Evolutionary conservation across 1,140 invertebrate species (phyloP).

Genomic region (Amphibalanus amphitrite): DNA sequence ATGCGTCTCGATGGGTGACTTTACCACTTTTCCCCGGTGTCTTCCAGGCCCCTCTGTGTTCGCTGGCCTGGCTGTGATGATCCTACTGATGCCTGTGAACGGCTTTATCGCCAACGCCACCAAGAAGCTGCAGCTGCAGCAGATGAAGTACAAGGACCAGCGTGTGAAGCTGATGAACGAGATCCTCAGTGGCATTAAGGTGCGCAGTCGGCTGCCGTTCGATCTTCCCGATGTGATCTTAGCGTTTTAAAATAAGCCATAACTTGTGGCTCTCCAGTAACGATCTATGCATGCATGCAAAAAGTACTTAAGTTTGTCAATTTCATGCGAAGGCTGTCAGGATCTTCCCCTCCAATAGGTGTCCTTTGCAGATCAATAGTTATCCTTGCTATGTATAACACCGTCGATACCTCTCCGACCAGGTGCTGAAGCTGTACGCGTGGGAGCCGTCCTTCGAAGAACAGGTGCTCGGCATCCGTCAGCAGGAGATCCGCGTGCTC

Average conservation of each 20-base stretch:
- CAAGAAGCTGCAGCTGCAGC: constrained; percentile 51
- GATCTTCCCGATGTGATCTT: no score
- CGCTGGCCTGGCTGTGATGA: constrained; percentile 79
- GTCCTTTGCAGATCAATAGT: no score
- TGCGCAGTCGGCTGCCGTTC: no score
- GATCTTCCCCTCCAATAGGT: no score
- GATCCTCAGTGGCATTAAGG: constrained; percentile 85
- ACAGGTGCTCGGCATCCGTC: constrained; percentile 22
- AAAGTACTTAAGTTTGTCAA: no score
- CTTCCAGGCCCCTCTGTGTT: constrained; percentile 63
- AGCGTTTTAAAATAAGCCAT: no score
- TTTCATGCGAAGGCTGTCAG: no score
- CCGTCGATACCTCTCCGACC: not conserved
- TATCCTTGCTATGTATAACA: no score
- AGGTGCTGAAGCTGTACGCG: constrained; percentile 25
- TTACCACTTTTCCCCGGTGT: no score
- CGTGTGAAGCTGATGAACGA: constrained; percentile 90
- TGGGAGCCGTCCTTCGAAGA: constrained; percentile 32
- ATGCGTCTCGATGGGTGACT: no score
- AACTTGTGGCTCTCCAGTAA: no score
- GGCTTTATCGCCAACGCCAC: constrained; percentile 66
- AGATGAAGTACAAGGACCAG: constrained; percentile 83
- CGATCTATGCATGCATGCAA: no score
- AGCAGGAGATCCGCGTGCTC: constrained; percentile 30
- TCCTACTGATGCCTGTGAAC: constrained; percentile 78